phyloP scores from a whole-genome alignment of 1,140 invertebrate genomes.

The Drosophila mojavensis region DNA sequence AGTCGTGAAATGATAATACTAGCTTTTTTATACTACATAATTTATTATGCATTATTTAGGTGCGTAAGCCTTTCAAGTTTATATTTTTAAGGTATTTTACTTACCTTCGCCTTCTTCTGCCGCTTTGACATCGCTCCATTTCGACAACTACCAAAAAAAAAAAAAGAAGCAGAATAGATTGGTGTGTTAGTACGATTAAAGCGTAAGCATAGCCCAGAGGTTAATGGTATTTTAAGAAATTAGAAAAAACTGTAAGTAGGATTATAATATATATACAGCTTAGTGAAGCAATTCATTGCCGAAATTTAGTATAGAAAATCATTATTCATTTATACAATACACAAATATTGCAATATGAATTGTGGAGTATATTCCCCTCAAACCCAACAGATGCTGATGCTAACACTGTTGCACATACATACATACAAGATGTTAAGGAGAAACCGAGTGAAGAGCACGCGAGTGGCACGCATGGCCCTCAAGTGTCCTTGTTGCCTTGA shows the following conservation, averaged over 20 bases:
- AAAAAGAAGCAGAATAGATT: slow-evolving; percentile 24
- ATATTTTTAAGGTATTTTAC: neutral
- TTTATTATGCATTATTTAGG: too few species aligned
- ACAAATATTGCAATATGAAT: too few species aligned
- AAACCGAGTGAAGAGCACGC: neutral
- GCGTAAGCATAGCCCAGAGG: neutral
- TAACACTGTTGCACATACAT: neutral
- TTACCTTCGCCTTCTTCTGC: slow-evolving; percentile 83
- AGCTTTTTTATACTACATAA: too few species aligned
- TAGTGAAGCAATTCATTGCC: too few species aligned
- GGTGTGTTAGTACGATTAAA: slow-evolving; percentile 39
- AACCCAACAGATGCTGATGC: slow-evolving; percentile 27
- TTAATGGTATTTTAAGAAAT: neutral
- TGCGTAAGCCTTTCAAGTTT: too few species aligned
- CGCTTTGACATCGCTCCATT: slow-evolving; percentile 81
- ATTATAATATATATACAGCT: too few species aligned
- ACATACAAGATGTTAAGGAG: neutral
- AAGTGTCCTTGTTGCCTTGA: slow-evolving; percentile 38
- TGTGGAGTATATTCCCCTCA: too few species aligned
- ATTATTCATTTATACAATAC: too few species aligned
- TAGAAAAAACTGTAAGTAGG: too few species aligned
- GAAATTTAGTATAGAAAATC: too few species aligned
- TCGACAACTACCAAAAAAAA: slow-evolving; percentile 70
- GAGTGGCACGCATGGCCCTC: slow-evolving; percentile 7
- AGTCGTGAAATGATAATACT: too few species aligned